phyloP scores from a whole-genome alignment of 2,113 vertebrate genomes.

The Gallinago media region DNA sequence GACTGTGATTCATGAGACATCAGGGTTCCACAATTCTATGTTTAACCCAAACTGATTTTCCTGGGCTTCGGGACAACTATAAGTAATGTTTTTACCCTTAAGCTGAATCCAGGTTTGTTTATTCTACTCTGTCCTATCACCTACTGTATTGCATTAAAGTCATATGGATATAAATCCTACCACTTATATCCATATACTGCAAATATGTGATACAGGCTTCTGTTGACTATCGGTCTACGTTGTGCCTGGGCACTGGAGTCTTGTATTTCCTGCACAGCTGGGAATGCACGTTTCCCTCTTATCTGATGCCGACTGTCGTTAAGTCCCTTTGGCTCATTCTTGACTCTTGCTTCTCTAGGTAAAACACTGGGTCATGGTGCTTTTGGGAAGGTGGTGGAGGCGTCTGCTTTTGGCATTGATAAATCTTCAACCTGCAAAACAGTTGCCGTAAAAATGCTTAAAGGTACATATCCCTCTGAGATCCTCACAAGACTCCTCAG shows the following conservation, averaged over 20 bases:
- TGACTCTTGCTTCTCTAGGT: slow-evolving; percentile 80
- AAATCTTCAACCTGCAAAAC: slow-evolving; percentile 96
- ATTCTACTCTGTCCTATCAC: not conserved
- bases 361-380: slow-evolving; percentile 95
- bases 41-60: not conserved
- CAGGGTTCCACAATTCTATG: not conserved
- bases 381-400: slow-evolving; percentile 95
- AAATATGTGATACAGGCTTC: not conserved
- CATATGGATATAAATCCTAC: not conserved
- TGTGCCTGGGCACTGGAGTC: slow-evolving; percentile 8
- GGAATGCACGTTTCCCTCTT: slow-evolving; percentile 32
- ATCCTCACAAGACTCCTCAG: not conserved
- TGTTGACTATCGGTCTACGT: not conserved
- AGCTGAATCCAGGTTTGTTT: not conserved
- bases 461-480: slow-evolving; percentile 82
- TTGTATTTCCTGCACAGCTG: slow-evolving; percentile 19
- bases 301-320: not conserved
- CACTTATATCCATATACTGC: slow-evolving; percentile 9
- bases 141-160: not conserved
- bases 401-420: slow-evolving; percentile 94
- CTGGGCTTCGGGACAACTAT: not conserved
- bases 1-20: not conserved
- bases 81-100: not conserved
- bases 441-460: slow-evolving; percentile 96
- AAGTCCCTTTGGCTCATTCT: slow-evolving; percentile 58